Percentiles rank a stretch among this genome's conserved stretches.
phyloP scores from a whole-genome alignment of 2,888 invertebrate genomes.

The Laothoe populi region DNA sequence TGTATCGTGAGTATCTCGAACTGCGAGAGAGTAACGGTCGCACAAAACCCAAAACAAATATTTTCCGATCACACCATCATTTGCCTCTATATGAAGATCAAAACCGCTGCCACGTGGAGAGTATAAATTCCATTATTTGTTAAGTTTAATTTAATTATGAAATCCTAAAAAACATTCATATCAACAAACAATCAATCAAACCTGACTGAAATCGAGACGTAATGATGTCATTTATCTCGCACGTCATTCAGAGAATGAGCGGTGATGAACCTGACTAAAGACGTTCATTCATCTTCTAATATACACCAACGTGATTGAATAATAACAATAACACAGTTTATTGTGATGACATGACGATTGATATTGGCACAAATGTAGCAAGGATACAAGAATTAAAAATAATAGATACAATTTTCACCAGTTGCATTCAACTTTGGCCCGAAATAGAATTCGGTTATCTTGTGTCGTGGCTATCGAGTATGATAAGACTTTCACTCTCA shows the following conservation, averaged over 20 bases:
- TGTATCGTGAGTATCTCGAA: no score
- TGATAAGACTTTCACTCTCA: no score
- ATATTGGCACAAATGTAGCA: neutral
- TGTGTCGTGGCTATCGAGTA: no score
- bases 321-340: neutral
- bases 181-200: conserved; percentile 42
- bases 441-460: no score
- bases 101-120: no score
- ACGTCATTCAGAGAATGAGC: conserved; percentile 37
- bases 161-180: conserved; percentile 10
- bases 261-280: conserved; percentile 41
- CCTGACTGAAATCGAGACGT: conserved; percentile 39
- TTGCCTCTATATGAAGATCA: no score
- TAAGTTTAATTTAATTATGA: neutral
- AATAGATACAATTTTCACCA: no score
- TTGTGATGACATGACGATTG: neutral
- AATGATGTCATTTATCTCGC: conserved; percentile 42
- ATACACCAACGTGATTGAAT: neutral
- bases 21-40: no score
- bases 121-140: neutral
- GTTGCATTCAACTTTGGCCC: no score
- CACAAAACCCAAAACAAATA: no score
- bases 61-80: no score
- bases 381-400: neutral
- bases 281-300: conserved; percentile 42